phyloP scores from a whole-genome alignment of 2,797 vertebrate genomes.

The Benthosema pterotum region DNA sequence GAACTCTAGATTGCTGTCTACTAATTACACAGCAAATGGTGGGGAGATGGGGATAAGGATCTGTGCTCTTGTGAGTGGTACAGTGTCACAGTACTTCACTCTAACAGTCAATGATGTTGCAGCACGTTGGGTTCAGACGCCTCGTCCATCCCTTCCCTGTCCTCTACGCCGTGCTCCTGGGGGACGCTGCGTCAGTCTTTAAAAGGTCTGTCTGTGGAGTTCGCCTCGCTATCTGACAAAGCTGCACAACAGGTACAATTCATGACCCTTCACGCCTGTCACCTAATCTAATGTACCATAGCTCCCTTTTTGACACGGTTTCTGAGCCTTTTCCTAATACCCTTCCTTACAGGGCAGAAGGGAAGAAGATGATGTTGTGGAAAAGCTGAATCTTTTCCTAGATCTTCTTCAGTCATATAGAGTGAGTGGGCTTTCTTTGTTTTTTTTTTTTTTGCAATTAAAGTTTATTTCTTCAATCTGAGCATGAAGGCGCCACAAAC shows the following conservation, averaged over 20 bases:
- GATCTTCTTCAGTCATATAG: conserved; percentile 97
- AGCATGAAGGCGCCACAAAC: too few species aligned
- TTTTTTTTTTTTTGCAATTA: neutral
- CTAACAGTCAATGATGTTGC: conserved; percentile 28
- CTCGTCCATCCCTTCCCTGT: conserved; percentile 87
- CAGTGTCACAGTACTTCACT: conserved; percentile 21
- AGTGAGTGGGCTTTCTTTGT: conserved; percentile 76
- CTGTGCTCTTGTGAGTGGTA: too few species aligned
- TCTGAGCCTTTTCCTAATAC: conserved; percentile 36
- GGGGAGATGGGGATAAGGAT: too few species aligned
- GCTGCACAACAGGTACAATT: conserved; percentile 90
- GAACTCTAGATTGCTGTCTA: too few species aligned
- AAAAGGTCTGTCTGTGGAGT: conserved; percentile 93
- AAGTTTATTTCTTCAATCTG: too few species aligned
- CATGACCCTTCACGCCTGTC: conserved; percentile 14
- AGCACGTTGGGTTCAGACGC: conserved; percentile 91
- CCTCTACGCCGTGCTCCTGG: conserved; percentile 88
- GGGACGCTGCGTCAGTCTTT: conserved; percentile 88
- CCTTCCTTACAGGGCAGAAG: conserved; percentile 84
- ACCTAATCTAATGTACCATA: conserved; percentile 18
- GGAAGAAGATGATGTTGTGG: conserved; percentile 96
- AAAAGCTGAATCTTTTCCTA: conserved; percentile 95
- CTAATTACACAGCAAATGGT: too few species aligned
- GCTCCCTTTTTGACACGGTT: conserved; percentile 20
- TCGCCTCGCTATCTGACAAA: conserved; percentile 92